Evolutionary conservation across 2,888 invertebrate genomes (phyloP).

Genomic region (Agonopterix arenella): DNA sequence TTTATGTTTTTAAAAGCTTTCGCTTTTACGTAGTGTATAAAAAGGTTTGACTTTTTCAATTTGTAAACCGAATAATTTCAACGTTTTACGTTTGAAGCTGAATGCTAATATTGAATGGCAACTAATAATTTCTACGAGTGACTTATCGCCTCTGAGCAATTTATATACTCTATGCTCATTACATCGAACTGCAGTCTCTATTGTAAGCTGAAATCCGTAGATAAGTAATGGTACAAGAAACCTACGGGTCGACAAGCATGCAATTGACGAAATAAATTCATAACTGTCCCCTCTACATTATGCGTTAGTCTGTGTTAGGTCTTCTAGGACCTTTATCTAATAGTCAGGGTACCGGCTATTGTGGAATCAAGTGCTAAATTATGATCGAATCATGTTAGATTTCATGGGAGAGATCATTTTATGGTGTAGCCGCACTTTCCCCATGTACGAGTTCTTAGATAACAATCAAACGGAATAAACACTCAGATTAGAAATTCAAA

Average conservation of each 20-base stretch:
- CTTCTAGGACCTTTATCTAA: conserved; percentile 44
- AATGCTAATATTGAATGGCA: no score
- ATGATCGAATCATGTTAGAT: conserved; percentile 54
- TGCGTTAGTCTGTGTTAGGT: conserved; percentile 24
- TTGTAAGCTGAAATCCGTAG: conserved; percentile 31
- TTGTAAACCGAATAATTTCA: no score
- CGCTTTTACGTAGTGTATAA: no score
- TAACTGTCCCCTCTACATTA: conserved; percentile 21
- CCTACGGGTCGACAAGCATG: conserved; percentile 28
- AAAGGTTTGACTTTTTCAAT: no score
- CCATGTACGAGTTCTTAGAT: conserved; percentile 24
- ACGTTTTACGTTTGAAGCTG: no score
- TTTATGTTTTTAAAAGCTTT: neutral
- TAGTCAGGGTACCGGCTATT: conserved; percentile 45
- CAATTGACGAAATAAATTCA: conserved; percentile 37
- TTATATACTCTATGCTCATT: neutral
- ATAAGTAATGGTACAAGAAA: conserved; percentile 33
- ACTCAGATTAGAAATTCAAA: conserved; percentile 51
- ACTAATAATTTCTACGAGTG: no score
- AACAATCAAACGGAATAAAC: conserved; percentile 47
- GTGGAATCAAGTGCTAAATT: conserved; percentile 59
- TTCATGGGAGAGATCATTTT: conserved; percentile 47
- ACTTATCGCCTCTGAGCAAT: neutral
- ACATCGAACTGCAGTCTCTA: conserved; percentile 4
- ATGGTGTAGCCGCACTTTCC: conserved; percentile 22